Base-by-base conservation (phyloP, 1,140 invertebrate genomes). In the Helicorthomorpha holstii region DNA sequence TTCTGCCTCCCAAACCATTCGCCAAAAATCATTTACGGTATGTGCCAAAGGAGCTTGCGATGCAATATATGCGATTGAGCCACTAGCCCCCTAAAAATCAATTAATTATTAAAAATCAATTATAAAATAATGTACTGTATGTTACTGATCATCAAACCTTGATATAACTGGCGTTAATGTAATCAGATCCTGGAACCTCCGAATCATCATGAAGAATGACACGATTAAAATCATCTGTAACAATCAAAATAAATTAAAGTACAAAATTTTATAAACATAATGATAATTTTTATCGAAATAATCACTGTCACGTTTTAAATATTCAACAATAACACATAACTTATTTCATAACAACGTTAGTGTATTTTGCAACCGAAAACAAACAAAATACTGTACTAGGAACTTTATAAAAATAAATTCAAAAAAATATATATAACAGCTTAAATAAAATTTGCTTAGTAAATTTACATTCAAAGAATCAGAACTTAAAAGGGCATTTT, bases 91-190 rank as follows among this genome's bases (percentile, higher is more conserved):
- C 47, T 59, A 19, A 16, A 34, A 34, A 34, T 34, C 29, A 34
- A 7, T 34, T 34, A 34, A 34, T 7, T 7, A 34, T 44, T 12
- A 4, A 22, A n/a, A 22, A 19, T 4, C 19, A 10, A 44, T 7
- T 44, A 19, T 4, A 22, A 22, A 4, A 44, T 44, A 22, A 4
- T 12, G 43, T 22, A 12, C 43, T 10, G 12, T 44, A n/a, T n/a
- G 21, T 34, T 34, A 34, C 29, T 34, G 29, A 16, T 34, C 29
- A 34, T 7, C 29, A 58, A 58, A 60, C 76, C 57, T 72, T 70
- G 49, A 81, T 78, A 52, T 69, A 71, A 60, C 80, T 82, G 7
- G 79, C 80, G 71, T 82, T 83, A 59, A 83, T 80, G 63, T 81
- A 82, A 66, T 82, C 78, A 55, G 74, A 68, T 53, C 73, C 70